phyloP scores from a whole-genome alignment of 2,113 vertebrate genomes.

The Paramisgurnus dabryanus region DNA sequence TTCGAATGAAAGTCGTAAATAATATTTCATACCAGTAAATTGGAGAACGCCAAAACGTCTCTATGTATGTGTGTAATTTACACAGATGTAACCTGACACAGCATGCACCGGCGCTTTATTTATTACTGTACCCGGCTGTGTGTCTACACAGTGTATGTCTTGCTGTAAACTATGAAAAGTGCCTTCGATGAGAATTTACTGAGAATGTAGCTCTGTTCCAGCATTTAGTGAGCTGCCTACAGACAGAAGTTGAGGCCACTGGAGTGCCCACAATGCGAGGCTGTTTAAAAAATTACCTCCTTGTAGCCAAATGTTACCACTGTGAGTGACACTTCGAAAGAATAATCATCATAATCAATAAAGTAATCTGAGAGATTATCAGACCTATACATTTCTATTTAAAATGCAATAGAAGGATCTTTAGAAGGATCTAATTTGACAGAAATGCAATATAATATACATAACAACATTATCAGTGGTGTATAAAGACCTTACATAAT shows the following conservation, averaged over 20 bases:
- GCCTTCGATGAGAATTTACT: neutral
- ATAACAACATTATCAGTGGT: no score
- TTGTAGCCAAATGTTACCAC: no score
- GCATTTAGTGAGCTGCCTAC: neutral
- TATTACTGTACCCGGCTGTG: conserved; percentile 5
- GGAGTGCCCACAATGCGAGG: neutral
- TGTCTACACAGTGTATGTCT: neutral
- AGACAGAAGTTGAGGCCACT: no score
- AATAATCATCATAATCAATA: no score
- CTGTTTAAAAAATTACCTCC: neutral
- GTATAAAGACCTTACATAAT: no score
- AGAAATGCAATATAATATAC: no score
- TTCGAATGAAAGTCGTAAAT: neutral
- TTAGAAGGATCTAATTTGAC: no score
- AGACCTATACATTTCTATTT: no score
- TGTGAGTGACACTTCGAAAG: no score
- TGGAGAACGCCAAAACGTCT: neutral
- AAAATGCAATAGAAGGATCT: no score
- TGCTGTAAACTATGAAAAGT: neutral
- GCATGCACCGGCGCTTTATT: conserved; percentile 1
- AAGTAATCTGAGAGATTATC: no score
- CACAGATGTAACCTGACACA: conserved; percentile 4
- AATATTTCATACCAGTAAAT: conserved; percentile 16
- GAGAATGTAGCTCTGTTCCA: neutral
- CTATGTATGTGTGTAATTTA: conserved; percentile 7